These are phyloP conservation scores for Brachymystax lenok DNA, from an alignment of 2,797 vertebrate genomes.

Conservation along the genomic window DNA sequence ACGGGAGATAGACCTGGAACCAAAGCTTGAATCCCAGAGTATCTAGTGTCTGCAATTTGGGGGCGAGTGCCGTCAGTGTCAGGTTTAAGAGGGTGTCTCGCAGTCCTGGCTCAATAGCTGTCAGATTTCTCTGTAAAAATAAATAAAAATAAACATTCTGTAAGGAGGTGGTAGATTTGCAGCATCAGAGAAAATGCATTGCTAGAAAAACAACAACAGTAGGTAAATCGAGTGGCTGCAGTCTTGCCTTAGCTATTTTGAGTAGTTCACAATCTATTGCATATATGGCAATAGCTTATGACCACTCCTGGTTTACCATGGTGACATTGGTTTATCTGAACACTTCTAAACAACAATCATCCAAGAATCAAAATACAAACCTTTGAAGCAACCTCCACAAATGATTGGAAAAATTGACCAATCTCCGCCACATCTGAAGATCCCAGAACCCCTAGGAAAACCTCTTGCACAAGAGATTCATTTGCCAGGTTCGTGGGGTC, in stretches of 20 bases:
- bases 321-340: too few relatives aligned
- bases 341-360: too few relatives aligned
- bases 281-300: not conserved
- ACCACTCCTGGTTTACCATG: not conserved
- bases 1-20: constrained; percentile 58
- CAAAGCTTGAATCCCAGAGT: constrained; percentile 44
- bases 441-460: constrained; percentile 21
- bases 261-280: too few relatives aligned
- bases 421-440: constrained; percentile 31
- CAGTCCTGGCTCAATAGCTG: constrained; percentile 34
- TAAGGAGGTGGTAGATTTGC: not conserved
- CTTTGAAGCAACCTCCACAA: constrained; percentile 28
- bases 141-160: not conserved
- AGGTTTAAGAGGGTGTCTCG: constrained; percentile 53
- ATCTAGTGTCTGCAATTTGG: constrained; percentile 33
- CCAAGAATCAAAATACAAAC: constrained; percentile 24
- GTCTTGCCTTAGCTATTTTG: too few relatives aligned
- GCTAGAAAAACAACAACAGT: not conserved
- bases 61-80: constrained; percentile 44
- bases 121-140: constrained; percentile 52
- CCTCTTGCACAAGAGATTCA: constrained; percentile 32
- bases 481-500: constrained; percentile 47
- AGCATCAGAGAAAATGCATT: not conserved
- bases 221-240: not conserved
- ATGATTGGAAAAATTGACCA: constrained; percentile 45